These are phyloP conservation scores for Aselliscus stoliczkanus DNA, from an alignment of 2,797 vertebrate genomes.

Conservation along the genomic window DNA sequence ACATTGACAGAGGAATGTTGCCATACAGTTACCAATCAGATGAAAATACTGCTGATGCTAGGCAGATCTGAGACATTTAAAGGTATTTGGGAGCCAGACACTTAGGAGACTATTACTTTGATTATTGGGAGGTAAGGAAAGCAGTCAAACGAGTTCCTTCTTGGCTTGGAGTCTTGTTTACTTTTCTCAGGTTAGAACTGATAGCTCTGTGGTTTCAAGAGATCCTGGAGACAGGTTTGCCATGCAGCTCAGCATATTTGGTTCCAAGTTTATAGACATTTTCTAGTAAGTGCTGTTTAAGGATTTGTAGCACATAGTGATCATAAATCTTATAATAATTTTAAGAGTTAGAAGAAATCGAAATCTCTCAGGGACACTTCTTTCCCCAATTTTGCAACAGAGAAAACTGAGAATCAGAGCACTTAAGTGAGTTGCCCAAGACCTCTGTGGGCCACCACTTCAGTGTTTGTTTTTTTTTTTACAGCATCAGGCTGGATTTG, in stretches of 20 bases:
- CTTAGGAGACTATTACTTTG: conserved; percentile 17
- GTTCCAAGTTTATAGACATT: background rate
- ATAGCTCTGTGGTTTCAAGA: conserved; percentile 23
- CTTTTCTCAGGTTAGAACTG: conserved; percentile 50
- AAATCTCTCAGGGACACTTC: background rate
- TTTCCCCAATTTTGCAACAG: background rate
- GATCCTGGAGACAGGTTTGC: background rate
- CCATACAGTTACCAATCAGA: background rate
- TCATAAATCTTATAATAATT: background rate
- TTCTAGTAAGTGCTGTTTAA: background rate
- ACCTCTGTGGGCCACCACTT: background rate
- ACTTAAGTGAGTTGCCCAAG: background rate
- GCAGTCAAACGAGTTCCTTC: conserved; percentile 34
- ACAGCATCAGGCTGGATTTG: background rate
- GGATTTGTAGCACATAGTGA: background rate
- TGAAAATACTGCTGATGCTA: conserved; percentile 17
- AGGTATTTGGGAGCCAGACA: conserved; percentile 4
- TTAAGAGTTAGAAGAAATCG: background rate
- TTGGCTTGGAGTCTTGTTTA: conserved; percentile 40
- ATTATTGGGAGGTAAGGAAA: conserved; percentile 36
- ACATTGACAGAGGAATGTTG: background rate
- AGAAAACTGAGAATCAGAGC: background rate
- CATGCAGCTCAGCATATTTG: background rate
- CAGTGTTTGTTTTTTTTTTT: background rate
- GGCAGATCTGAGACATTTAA: background rate